Conservation (phyloP, 2,797 vertebrate genomes). For the Neopelma chrysocephalum region DNA sequence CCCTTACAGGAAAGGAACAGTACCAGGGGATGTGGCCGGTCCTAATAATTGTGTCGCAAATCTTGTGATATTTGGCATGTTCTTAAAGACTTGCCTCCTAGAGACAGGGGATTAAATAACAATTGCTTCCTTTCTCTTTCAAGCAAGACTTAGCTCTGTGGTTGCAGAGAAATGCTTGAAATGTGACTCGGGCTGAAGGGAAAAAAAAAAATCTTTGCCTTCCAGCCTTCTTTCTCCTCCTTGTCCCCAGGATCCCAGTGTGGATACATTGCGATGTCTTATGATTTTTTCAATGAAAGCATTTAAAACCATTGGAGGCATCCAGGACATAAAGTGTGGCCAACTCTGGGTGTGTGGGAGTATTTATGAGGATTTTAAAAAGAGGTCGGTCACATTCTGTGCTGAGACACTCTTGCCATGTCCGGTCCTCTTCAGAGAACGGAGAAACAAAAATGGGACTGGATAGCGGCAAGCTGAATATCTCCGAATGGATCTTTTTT, state of each 20-base stretch:
- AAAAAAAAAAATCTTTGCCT: neutral
- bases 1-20: neutral
- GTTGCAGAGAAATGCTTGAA: conserved; percentile 41
- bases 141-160: conserved; percentile 36
- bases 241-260: neutral
- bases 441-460: neutral
- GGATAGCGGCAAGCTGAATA: neutral
- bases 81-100: conserved; percentile 38
- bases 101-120: conserved; percentile 26
- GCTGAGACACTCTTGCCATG: neutral
- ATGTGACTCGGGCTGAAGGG: neutral
- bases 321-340: neutral
- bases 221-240: neutral
- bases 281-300: neutral
- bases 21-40: neutral
- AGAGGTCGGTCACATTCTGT: neutral
- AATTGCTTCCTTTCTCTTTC: conserved; percentile 53
- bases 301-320: neutral
- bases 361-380: conserved; percentile 19
- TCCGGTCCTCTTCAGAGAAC: neutral
- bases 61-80: conserved; percentile 42
- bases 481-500: neutral
- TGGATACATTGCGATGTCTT: neutral
- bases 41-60: conserved; percentile 13
- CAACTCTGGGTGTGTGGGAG: neutral